phyloP scores from a whole-genome alignment of 2,113 vertebrate genomes.

The Pithys albifrons region DNA sequence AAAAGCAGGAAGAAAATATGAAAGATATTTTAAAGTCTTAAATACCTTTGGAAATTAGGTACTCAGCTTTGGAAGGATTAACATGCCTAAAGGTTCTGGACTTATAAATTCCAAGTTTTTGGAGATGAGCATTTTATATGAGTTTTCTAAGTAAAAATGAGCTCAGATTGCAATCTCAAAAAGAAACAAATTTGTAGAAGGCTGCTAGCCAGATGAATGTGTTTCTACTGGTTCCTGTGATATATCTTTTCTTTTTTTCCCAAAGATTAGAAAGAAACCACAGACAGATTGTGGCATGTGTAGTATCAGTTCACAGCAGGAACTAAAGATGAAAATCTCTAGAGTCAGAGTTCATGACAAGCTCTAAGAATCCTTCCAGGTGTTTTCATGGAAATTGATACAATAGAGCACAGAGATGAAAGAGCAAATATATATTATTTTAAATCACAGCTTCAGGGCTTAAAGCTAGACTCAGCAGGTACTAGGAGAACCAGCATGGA shows the following conservation, averaged over 20 bases:
- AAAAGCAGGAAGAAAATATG: background rate
- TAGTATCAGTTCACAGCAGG: slow-evolving; percentile 58
- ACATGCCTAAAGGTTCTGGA: background rate
- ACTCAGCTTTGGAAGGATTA: background rate
- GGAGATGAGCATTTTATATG: background rate
- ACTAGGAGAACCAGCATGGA: slow-evolving; percentile 43
- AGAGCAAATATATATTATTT: slow-evolving; percentile 63
- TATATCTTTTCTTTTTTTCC: slow-evolving; percentile 2
- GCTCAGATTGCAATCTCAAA: slow-evolving; percentile 7
- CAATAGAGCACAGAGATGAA: slow-evolving; percentile 55
- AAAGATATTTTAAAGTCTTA: background rate
- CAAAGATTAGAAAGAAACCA: slow-evolving; percentile 42
- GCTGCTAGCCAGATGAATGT: slow-evolving; percentile 6
- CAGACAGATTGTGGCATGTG: slow-evolving; percentile 34
- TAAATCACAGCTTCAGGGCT: slow-evolving; percentile 52
- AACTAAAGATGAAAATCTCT: slow-evolving; percentile 54
- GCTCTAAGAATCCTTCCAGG: slow-evolving; percentile 49
- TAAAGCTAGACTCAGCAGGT: slow-evolving; percentile 43
- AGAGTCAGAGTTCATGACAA: slow-evolving; percentile 39
- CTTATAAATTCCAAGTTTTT: background rate
- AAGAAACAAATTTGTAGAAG: slow-evolving; percentile 19
- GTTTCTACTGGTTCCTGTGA: slow-evolving; percentile 15
- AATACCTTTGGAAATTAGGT: background rate
- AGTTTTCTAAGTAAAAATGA: background rate
- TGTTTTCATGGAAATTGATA: slow-evolving; percentile 62